Conservation (phyloP, 2,797 vertebrate species). For the Syngnathus rostellatus region DNA sequence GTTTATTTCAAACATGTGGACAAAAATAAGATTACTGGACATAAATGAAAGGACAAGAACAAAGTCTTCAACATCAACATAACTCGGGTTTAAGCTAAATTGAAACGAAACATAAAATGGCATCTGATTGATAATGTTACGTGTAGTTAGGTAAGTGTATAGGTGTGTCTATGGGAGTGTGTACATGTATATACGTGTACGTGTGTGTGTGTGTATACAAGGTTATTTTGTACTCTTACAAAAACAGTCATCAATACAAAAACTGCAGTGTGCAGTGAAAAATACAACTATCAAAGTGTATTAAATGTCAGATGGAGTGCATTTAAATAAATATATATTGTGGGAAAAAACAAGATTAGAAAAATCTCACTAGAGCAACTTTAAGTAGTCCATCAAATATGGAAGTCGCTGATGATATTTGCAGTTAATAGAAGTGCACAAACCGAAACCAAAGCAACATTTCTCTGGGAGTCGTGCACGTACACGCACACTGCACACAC, state of each 20-base stretch:
- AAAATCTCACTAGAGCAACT: not conserved
- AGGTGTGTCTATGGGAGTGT: no score
- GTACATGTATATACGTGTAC: no score
- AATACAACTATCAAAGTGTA: not conserved
- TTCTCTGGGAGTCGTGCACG: not conserved
- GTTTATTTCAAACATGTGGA: no score
- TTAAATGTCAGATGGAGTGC: not conserved
- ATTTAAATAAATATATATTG: not conserved
- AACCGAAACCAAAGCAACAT: slow-evolving; percentile 5
- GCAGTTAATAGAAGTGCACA: slow-evolving; percentile 2
- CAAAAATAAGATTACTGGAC: no score
- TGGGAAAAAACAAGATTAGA: not conserved
- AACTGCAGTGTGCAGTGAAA: not conserved
- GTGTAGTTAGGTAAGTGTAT: no score
- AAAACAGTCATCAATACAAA: not conserved
- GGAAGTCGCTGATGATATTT: slow-evolving; percentile 5
- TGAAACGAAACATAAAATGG: not conserved
- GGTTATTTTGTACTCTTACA: not conserved
- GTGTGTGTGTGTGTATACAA: no score
- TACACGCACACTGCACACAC: slow-evolving; percentile 15
- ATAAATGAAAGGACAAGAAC: no score
- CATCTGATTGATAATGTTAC: not conserved
- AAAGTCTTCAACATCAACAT: not conserved
- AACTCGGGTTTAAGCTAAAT: not conserved
- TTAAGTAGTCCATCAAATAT: slow-evolving; percentile 6